Percentiles rank a stretch among this genome's conserved stretches.
Evolutionary conservation across 2,888 invertebrate genomes (phyloP).

Genomic region (Leptarthrus brevirostris): DNA sequence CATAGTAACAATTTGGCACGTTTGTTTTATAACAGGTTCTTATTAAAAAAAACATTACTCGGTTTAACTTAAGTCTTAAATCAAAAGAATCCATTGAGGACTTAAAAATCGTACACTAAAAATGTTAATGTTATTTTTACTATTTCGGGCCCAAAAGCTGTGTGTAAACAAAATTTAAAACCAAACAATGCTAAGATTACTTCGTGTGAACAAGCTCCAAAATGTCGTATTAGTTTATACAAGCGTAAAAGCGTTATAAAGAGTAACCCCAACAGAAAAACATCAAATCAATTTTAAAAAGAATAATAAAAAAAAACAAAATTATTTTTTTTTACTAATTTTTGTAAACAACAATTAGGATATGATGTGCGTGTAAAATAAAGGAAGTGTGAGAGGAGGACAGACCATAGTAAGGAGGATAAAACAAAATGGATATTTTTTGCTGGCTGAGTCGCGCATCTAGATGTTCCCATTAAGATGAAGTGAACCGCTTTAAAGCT

Average conservation of each 20-base stretch:
- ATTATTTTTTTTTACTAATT: neutral
- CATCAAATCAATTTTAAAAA: constrained; percentile 31
- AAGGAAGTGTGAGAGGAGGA: neutral
- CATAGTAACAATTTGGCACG: too few relatives aligned
- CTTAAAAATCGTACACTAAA: constrained; percentile 5
- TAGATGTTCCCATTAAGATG: constrained; percentile 37
- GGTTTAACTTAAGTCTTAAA: too few relatives aligned
- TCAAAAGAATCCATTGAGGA: constrained; percentile 7
- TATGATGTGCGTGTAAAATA: neutral
- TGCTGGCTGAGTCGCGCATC: constrained; percentile 24
- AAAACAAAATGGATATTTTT: neutral
- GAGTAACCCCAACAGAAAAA: constrained; percentile 48
- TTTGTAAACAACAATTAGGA: neutral
- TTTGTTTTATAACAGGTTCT: too few relatives aligned
- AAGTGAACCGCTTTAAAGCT: constrained; percentile 41
- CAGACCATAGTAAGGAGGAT: neutral
- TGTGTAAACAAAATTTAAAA: constrained; percentile 15
- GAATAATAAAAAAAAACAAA: neutral
- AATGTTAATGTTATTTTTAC: constrained; percentile 10
- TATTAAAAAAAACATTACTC: too few relatives aligned
- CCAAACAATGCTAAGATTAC: neutral
- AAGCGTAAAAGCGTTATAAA: constrained; percentile 42
- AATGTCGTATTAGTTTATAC: constrained; percentile 40
- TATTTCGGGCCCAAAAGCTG: constrained; percentile 4
- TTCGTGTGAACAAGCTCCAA: constrained; percentile 10